Evolutionary conservation across 2,797 vertebrate species (phyloP), one percentile per base, ranked within the genome.

Genomic region (Darevskia nairensis): DNA sequence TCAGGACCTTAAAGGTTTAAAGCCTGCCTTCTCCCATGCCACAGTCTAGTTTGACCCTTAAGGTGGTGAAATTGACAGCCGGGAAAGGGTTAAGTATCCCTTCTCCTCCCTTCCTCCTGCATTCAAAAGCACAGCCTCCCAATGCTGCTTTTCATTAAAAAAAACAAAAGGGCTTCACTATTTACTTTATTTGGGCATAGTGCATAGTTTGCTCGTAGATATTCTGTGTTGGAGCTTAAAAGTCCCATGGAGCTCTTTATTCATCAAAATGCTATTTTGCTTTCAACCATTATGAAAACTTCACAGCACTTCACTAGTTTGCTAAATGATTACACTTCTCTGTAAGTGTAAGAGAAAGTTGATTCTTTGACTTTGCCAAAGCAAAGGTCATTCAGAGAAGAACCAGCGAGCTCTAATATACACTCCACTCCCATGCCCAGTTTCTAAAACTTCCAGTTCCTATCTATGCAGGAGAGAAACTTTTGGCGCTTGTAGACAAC

Each of bases 271-370:
- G 8, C 13, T 79, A n/a, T 79, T n/a, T 69, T 69, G 3, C 35
- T 41, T 72, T 46, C 8, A 64, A 72, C 82, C 21, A 84, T 72
- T 50, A 84, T 8, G 29, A 55, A 19, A 84, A 84, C 69, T 23
- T 84, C 69, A 55, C 68, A 84, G 82, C 82, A 72, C 82, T 84
- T 84, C 46, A 84, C 69, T 59, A 59, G 82, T 84, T 50, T 39
- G 82, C 10, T 74, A 84, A 84, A 84, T 84, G 72, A 74, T 84
- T 84, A 74, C 46, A 84, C 82, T 84, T 74, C 41, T 84, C 39
- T 21, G 19, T 46, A 71, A 50, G 46, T 84, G 66, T 68, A 55
- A 84, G 21, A 74, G 46, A 71, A 83, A 84, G n/a, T 74, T 74
- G 55, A 59, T 72, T 74, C 59, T 59, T 72, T 84, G 69, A 74